phyloP scores from a whole-genome alignment of 2,113 vertebrate species.

The Fregata magnificens region DNA sequence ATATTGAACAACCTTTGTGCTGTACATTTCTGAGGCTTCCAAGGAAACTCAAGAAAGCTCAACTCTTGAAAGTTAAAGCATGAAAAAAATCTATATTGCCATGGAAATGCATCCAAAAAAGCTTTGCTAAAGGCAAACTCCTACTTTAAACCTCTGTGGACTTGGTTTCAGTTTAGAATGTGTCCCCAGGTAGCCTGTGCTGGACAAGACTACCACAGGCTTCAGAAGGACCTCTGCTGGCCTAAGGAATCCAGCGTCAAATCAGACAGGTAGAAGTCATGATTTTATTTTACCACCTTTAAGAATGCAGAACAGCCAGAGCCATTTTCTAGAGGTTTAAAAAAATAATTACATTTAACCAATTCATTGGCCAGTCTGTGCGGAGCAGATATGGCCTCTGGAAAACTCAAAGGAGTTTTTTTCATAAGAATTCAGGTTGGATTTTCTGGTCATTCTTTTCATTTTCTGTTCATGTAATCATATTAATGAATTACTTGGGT shows the following conservation, averaged over 20 bases:
- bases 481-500: not conserved
- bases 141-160: not conserved
- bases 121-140: not conserved
- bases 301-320: not conserved
- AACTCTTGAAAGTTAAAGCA: not conserved
- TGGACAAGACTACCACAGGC: not conserved
- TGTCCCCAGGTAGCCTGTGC: not conserved
- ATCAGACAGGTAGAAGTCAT: not conserved
- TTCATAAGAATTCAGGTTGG: not conserved
- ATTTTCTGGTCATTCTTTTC: not conserved
- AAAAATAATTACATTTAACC: not conserved
- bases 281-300: not conserved
- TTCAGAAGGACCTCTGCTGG: not conserved
- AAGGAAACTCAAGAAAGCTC: not conserved
- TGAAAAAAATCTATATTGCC: not conserved
- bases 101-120: not conserved
- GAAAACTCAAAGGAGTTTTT: not conserved
- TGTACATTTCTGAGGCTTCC: not conserved
- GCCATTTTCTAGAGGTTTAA: not conserved
- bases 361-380: not conserved
- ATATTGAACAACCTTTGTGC: not conserved
- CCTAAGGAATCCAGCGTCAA: not conserved
- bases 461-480: conserved; percentile 5
- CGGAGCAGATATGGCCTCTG: not conserved
- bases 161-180: not conserved